phyloP scores from a whole-genome alignment of 2,797 vertebrate species.

The Scolopax bukidnonensis region DNA sequence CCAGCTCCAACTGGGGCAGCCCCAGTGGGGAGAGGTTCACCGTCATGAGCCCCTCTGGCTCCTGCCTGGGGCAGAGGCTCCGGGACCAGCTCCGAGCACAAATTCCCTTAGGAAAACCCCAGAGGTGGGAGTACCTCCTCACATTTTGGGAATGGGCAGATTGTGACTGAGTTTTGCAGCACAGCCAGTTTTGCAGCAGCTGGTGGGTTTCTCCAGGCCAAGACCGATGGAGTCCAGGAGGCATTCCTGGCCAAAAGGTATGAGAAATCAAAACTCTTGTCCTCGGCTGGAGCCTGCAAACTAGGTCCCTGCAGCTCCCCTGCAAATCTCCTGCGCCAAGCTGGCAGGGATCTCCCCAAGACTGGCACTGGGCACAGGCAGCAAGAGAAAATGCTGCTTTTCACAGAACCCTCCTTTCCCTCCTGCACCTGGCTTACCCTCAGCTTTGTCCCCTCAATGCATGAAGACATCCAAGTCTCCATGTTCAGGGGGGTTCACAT shows the following conservation, averaged over 20 bases:
- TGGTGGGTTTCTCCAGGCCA: neutral
- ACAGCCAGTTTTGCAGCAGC: neutral
- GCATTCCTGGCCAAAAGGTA: neutral
- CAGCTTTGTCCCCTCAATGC: neutral
- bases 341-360: neutral
- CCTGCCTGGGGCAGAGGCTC: neutral
- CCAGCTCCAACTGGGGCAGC: neutral
- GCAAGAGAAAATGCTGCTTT: neutral
- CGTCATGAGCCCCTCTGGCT: neutral
- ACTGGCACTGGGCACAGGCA: neutral
- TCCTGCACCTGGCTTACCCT: neutral
- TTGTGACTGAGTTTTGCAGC: neutral
- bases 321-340: neutral
- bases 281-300: neutral
- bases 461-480: neutral
- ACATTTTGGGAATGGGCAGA: neutral
- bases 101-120: neutral
- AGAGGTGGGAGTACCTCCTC: neutral
- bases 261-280: neutral
- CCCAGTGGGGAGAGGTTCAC: neutral
- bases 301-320: neutral
- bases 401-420: neutral
- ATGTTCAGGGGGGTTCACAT: accelerated
- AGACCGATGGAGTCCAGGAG: neutral
- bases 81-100: neutral